Evolutionary conservation across 2,888 invertebrate genomes (phyloP).

Genomic region (Microctonus brassicae): DNA sequence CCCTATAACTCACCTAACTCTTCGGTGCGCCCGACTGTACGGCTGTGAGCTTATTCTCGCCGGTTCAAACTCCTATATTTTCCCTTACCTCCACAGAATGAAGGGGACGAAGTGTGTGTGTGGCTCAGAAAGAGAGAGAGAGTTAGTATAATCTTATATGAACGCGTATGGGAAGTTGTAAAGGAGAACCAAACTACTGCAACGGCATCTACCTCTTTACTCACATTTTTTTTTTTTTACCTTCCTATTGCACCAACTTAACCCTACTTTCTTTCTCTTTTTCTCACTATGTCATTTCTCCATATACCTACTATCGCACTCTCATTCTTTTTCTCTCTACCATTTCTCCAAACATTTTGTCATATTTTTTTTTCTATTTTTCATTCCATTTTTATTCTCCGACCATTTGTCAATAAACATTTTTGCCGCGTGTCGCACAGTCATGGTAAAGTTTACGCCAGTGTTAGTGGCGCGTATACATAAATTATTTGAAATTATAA

Average conservation of each 20-base stretch:
- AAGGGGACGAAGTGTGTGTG: not conserved
- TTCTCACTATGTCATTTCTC: not conserved
- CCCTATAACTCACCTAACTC: slow-evolving; percentile 62
- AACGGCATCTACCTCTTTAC: slow-evolving; percentile 33
- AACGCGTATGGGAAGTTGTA: not conserved
- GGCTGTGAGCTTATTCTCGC: slow-evolving; percentile 48
- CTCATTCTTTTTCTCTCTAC: not conserved
- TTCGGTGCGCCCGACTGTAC: slow-evolving; percentile 39
- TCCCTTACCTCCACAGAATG: slow-evolving; percentile 32
- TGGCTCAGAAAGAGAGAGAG: not conserved
- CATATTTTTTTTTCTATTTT: slow-evolving; percentile 19
- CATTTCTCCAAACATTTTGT: no score
- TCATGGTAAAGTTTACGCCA: slow-evolving; percentile 4
- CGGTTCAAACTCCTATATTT: slow-evolving; percentile 56
- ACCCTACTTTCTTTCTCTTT: not conserved
- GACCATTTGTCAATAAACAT: slow-evolving; percentile 35
- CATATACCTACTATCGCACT: not conserved
- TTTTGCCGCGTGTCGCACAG: slow-evolving; percentile 7
- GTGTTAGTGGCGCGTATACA: not conserved
- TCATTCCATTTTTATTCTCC: slow-evolving; percentile 13
- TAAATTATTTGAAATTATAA: slow-evolving; percentile 11
- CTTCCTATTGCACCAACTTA: slow-evolving; percentile 11
- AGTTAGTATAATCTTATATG: not conserved
- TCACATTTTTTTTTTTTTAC: no score
- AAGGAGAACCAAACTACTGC: slow-evolving; percentile 23